phyloP scores from a whole-genome alignment of 2,888 invertebrate genomes.

The Thymelicus sylvestris region DNA sequence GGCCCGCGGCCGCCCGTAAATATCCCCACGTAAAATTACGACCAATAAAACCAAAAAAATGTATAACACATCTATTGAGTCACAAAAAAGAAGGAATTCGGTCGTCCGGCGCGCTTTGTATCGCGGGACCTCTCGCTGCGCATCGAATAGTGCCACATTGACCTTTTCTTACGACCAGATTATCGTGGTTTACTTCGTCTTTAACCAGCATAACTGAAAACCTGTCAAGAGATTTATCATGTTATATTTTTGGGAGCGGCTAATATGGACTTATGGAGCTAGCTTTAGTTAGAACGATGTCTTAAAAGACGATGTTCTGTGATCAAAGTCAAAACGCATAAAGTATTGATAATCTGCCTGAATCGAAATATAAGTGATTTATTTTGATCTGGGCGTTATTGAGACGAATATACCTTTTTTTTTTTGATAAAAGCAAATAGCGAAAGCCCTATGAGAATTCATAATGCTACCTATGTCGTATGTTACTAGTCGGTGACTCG shows the following conservation, averaged over 20 bases:
- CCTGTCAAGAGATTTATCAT: conserved; percentile 6
- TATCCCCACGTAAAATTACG: conserved; percentile 83
- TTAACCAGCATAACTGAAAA: conserved; percentile 20
- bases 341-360: too few relatives aligned
- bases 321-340: too few relatives aligned
- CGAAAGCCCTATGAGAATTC: not conserved
- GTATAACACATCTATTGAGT: conserved; percentile 83
- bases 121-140: conserved; percentile 76
- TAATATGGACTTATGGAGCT: conserved; percentile 1
- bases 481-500: not conserved
- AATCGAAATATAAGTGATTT: too few relatives aligned
- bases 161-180: conserved; percentile 33
- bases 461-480: conserved; percentile 7
- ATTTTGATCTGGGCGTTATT: too few relatives aligned
- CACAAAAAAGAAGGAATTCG: conserved; percentile 77
- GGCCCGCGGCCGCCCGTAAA: conserved; percentile 81
- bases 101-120: conserved; percentile 79
- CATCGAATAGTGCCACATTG: conserved; percentile 47
- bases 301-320: not conserved
- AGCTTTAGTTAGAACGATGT: conserved; percentile 1
- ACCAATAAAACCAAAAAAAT: conserved; percentile 83
- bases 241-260: not conserved
- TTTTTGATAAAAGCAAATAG: not conserved
- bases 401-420: too few relatives aligned
- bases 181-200: conserved; percentile 25